Conservation (phyloP, 2,888 invertebrate genomes). For the Tipula confusa region DNA sequence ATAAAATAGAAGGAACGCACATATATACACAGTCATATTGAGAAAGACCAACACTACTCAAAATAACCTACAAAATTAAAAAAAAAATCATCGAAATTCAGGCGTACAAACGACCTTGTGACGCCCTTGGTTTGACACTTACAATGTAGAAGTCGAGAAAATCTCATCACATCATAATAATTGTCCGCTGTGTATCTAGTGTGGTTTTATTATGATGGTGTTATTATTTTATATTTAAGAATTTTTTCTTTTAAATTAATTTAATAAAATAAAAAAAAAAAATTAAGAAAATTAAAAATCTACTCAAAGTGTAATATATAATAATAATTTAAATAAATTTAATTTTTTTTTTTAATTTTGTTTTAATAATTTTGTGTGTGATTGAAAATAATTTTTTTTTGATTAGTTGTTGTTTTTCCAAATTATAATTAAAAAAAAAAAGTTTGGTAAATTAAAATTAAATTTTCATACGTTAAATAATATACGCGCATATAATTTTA, state of each 20-base stretch:
- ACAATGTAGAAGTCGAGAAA: conserved; percentile 38
- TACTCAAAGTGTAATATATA: background rate
- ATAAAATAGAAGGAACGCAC: background rate
- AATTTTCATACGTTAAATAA: background rate
- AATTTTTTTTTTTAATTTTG: background rate
- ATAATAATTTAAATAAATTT: background rate
- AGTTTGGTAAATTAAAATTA: background rate
- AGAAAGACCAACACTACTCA: background rate
- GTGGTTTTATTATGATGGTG: conserved; percentile 28
- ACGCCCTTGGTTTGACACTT: conserved; percentile 49
- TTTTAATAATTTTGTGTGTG: background rate
- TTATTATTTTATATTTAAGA: conserved; percentile 20
- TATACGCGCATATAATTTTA: background rate
- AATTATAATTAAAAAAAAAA: background rate
- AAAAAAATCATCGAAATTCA: conserved; percentile 25
- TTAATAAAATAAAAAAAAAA: background rate
- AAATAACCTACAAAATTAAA: background rate
- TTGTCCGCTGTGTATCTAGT: conserved; percentile 26
- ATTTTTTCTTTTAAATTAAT: background rate
- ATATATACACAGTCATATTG: background rate
- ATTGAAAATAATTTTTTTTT: background rate
- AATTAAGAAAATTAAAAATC: background rate
- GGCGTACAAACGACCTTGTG: conserved; percentile 45
- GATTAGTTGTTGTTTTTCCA: background rate
- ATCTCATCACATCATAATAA: conserved; percentile 29